phyloP scores from a whole-genome alignment of 2,888 invertebrate species.

The Hofmannophila pseudospretella region DNA sequence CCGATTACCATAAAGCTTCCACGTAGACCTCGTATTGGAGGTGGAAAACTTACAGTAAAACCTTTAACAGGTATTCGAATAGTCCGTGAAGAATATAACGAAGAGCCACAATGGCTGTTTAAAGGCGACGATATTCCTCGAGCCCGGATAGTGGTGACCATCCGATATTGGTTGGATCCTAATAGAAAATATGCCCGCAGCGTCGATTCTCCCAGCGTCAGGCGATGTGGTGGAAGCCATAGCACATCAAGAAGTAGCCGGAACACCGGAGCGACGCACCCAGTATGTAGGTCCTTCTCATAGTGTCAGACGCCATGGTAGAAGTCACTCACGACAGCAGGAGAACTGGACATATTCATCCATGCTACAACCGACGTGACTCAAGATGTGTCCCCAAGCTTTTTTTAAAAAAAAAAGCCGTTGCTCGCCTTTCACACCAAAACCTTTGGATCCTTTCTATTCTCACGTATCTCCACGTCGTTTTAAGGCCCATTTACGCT shows the following conservation, averaged over 20 bases:
- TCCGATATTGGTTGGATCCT: slow-evolving; percentile 23
- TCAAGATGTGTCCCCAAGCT: slow-evolving; percentile 14
- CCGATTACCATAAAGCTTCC: background rate
- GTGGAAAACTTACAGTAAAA: too few relatives aligned
- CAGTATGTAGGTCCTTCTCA: slow-evolving; percentile 39
- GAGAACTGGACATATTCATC: slow-evolving; percentile 36
- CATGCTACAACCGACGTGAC: slow-evolving; percentile 42
- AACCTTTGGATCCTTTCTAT: slow-evolving; percentile 9
- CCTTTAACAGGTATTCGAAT: slow-evolving; percentile 3
- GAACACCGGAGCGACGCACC: slow-evolving; percentile 36
- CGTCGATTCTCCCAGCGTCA: slow-evolving; percentile 33
- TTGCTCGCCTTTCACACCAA: slow-evolving; percentile 12
- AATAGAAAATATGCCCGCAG: slow-evolving; percentile 30
- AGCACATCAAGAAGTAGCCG: slow-evolving; percentile 24
- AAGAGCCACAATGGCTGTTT: slow-evolving; percentile 24
- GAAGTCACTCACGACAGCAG: slow-evolving; percentile 26
- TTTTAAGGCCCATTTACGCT: slow-evolving; percentile 15
- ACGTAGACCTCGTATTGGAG: background rate
- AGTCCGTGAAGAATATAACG: slow-evolving; percentile 20
- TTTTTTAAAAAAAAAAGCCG: slow-evolving; percentile 8
- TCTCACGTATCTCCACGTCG: slow-evolving; percentile 5
- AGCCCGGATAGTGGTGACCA: slow-evolving; percentile 28
- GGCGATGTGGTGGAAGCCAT: slow-evolving; percentile 29
- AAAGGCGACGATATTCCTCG: slow-evolving; percentile 19
- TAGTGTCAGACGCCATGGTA: slow-evolving; percentile 30